Percentiles rank a stretch among this genome's conserved stretches.
Evolutionary conservation across 2,797 vertebrate species (phyloP).

Genomic region (Dipus sagitta): DNA sequence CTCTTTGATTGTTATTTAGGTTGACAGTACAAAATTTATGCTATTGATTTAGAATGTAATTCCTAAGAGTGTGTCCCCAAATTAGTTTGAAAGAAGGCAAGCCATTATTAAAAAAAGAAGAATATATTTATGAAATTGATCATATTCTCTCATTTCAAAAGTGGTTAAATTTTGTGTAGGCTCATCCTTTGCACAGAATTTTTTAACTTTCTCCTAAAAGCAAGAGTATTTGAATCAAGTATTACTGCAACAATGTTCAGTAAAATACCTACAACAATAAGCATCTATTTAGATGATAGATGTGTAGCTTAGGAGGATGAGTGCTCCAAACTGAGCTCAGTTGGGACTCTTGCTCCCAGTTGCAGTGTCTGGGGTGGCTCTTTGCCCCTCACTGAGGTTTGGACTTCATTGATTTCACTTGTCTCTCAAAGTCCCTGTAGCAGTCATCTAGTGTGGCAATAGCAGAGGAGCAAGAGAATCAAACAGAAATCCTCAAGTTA

Average conservation of each 20-base stretch:
- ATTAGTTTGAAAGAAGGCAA: constrained; percentile 40
- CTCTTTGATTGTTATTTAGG: constrained; percentile 22
- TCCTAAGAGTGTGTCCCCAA: constrained; percentile 46
- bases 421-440: background rate
- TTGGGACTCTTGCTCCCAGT: background rate
- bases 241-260: background rate
- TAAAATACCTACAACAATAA: background rate
- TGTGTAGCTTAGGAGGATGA: background rate
- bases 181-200: constrained; percentile 2
- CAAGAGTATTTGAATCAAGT: constrained; percentile 11
- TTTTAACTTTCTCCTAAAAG: constrained; percentile 42
- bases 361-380: background rate
- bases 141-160: constrained; percentile 45
- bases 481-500: background rate
- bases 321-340: background rate
- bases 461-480: background rate
- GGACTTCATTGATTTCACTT: background rate
- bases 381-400: background rate
- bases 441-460: background rate
- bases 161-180: constrained; percentile 47
- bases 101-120: background rate
- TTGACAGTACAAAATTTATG: constrained; percentile 34
- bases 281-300: background rate
- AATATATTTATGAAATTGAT: background rate
- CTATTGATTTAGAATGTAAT: constrained; percentile 47